Conservation (phyloP, 2,113 vertebrate genomes). For the Cyanoliseus patagonus region DNA sequence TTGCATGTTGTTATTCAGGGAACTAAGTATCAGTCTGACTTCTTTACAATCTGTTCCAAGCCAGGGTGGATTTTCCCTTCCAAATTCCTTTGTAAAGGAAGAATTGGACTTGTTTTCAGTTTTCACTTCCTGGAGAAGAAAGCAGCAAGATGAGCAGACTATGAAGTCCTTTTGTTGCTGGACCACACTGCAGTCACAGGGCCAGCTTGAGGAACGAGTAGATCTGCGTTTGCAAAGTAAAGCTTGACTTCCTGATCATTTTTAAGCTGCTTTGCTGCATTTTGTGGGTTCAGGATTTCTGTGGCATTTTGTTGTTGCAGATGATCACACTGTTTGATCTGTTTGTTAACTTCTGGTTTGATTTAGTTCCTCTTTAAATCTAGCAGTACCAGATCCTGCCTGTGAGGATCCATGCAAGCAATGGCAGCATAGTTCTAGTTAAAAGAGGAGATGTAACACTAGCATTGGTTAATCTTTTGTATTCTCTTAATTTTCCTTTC, state of each 20-base stretch:
- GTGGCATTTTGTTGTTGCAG: not conserved
- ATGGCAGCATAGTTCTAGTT: not conserved
- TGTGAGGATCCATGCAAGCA: not conserved
- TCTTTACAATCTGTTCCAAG: not conserved
- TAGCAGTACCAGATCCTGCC: not conserved
- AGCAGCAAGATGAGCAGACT: not conserved
- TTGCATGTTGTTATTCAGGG: accelerated
- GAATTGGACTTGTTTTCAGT: not conserved
- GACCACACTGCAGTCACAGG: not conserved
- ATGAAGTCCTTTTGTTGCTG: not conserved
- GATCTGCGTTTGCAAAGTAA: not conserved
- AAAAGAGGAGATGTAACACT: not conserved
- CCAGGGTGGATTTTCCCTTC: not conserved
- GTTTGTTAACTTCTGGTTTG: not conserved
- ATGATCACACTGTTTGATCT: not conserved
- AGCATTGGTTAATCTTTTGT: not conserved
- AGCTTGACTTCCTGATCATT: not conserved
- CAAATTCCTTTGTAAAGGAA: not conserved
- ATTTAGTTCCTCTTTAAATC: not conserved
- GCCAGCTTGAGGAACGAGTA: not conserved
- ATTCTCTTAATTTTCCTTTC: not conserved
- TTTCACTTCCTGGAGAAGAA: not conserved
- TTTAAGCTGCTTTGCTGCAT: not conserved
- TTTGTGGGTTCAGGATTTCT: not conserved
- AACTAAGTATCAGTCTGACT: not conserved